Evolutionary conservation across 2,888 invertebrate genomes (phyloP), one percentile per base, ranked within the genome.

Genomic region (Drosophila nr. fundita): DNA sequence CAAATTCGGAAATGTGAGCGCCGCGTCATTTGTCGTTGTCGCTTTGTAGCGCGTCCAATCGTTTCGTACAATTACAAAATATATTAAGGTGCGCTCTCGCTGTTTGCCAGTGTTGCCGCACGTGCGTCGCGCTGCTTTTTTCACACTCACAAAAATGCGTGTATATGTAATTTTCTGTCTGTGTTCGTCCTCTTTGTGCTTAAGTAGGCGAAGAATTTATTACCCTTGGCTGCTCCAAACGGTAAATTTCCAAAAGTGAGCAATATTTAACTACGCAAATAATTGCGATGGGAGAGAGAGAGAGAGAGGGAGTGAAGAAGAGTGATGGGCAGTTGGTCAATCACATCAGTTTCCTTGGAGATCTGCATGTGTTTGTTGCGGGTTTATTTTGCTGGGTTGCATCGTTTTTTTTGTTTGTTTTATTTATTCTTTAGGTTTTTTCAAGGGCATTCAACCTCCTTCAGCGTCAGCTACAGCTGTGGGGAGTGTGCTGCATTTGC

Each of bases 21-120:
- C 53, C 58, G 59, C 78, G 57, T 80, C 78, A 72, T 67, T 80
- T 80, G 78, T 78, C 55, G 78, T 80, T 80, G 78, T 78, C 55
- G 78, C 76, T 76, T 78, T 78, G 78, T 80, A 62, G 78, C 52
- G 52, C 50, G 27, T 49, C 50, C 30, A 52, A 50, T 49, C 54
- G 63, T 73, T 73, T 74, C 66, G 67, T 62, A 73, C 36, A 57
- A 36, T 45, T 27, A 54, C 52, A 64, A 36, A 63, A 45, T 54
- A 54, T 54, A 54, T 42, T n/a, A 61, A 59, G 45, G 63, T 45
- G 42, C 34, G 59, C 75, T 72, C 78, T 76, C 55, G 53, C 59
- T 62, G 65, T 53, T 72, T 62, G 65, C 59, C 80, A 78, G 78
- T 57, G 76, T 71, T 79, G 55, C 72, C 76, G 72, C 76, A 78